Base-by-base conservation (phyloP, 2,113 vertebrate genomes). In the Notiomystis cincta region DNA sequence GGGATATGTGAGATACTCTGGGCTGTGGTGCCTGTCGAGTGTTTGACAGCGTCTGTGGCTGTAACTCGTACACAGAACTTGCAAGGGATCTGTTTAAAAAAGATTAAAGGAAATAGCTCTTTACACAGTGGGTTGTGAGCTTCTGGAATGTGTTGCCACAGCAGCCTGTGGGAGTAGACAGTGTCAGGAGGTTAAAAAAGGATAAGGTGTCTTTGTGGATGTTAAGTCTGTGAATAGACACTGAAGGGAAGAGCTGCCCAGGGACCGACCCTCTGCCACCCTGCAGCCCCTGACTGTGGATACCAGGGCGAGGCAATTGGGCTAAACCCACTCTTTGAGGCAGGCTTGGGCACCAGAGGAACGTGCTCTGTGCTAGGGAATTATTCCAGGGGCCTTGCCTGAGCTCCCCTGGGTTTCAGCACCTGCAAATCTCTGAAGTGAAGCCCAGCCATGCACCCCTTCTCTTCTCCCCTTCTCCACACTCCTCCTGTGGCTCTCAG, bases 31-130 rank as follows among this genome's bases (percentile, higher is more conserved):
- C 51, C 65, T 56, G 2, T 58, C 0, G 15, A 70, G 81, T 60
- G 72, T 93, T 89, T 90, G 96, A 75, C 82, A 75, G 80, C 6
- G 27, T 91, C 90, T 88, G 2, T 73, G 79, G 40, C 78, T 67
- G 37, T 42, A 93, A 56, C 85, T 77, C 21, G 6, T 51, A 28
- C 25, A 81, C 64, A 56, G 64, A 89, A 78, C 51, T 93, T 20
- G 6, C 75, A 62, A 80, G 82, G 64, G 69, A 87, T 86, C 91
- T 89, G 45, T 81, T 90, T 90, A 28, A 47, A 81, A 89, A 81
- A 95, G 93, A 92, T 95, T 81, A 93, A 95, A 83, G 80, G 80
- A 86, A 87, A 62, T 51, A 44, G 28, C 51, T 97, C 76, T 91
- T 93, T 77, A 60, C 80, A 81, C 54, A 87, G 86, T 44, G 80